phyloP scores from a whole-genome alignment of 2,888 invertebrate genomes.

The Drosophila barbarae region DNA sequence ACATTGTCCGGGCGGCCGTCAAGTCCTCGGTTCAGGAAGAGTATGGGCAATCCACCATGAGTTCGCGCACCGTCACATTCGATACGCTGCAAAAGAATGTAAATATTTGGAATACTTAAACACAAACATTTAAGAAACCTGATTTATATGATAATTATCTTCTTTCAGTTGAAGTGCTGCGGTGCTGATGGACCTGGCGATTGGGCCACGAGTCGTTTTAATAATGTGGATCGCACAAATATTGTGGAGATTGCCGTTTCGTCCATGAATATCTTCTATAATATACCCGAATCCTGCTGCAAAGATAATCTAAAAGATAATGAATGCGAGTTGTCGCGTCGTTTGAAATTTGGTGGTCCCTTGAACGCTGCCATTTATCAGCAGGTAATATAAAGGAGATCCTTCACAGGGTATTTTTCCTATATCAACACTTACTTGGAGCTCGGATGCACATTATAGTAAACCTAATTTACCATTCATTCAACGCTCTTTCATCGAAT shows the following conservation, averaged over 20 bases:
- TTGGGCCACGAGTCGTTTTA: constrained; percentile 85
- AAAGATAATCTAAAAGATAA: constrained; percentile 79
- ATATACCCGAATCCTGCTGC: constrained; percentile 83
- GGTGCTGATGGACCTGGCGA: constrained; percentile 87
- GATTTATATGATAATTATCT: constrained; percentile 1
- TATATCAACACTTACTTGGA: background rate
- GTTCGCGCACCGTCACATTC: constrained; percentile 83
- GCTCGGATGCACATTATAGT: background rate
- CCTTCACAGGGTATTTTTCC: background rate
- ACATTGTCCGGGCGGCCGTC: constrained; percentile 83
- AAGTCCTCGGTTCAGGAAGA: constrained; percentile 84
- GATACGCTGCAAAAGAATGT: constrained; percentile 85
- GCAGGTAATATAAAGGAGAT: constrained; percentile 73
- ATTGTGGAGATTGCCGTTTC: constrained; percentile 81
- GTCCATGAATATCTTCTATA: constrained; percentile 81
- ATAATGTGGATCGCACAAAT: constrained; percentile 80
- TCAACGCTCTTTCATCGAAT: constrained; percentile 1
- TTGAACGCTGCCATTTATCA: constrained; percentile 80
- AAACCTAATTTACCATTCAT: constrained; percentile 6
- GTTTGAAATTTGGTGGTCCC: constrained; percentile 80
- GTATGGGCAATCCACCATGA: constrained; percentile 81
- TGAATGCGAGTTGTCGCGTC: constrained; percentile 81
- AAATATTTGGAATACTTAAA: constrained; percentile 55
- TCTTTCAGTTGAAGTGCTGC: constrained; percentile 86
- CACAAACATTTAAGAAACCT: background rate